These are phyloP conservation scores for Melanchra persicariae DNA, from an alignment of 2,888 invertebrate species.

Conservation along the genomic window DNA sequence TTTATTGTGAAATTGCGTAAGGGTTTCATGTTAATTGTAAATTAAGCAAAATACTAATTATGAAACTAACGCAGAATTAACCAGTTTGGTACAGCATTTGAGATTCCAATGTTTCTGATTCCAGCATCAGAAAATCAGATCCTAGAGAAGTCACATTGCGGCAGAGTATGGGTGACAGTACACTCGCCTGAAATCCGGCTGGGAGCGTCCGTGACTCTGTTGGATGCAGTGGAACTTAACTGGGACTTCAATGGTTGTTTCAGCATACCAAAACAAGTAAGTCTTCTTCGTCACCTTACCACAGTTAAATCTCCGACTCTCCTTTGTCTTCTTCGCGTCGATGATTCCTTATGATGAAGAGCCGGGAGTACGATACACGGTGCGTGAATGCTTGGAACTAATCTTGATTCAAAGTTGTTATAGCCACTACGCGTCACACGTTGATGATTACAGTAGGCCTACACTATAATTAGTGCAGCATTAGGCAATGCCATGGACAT, in stretches of 20 bases:
- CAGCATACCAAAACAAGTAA: conserved; percentile 81
- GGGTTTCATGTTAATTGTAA: neutral
- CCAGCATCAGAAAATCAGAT: conserved; percentile 76
- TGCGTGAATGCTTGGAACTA: neutral
- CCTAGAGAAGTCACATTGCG: conserved; percentile 84
- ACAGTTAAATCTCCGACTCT: neutral
- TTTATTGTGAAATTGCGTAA: conserved; percentile 3
- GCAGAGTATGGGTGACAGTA: conserved; percentile 86
- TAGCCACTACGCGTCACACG: too few relatives aligned
- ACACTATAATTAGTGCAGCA: neutral
- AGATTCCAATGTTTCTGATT: conserved; percentile 25
- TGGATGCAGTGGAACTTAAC: conserved; percentile 87
- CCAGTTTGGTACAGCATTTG: neutral
- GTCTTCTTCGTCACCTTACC: conserved; percentile 15
- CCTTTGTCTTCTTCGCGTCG: neutral
- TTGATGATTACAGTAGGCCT: neutral
- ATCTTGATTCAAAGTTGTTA: neutral
- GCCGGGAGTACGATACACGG: neutral
- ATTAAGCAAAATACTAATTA: conserved; percentile 6
- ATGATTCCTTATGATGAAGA: neutral
- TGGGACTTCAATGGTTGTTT: conserved; percentile 87
- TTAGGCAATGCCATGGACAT: too few relatives aligned
- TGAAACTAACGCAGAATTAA: neutral
- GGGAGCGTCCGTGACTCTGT: conserved; percentile 67
- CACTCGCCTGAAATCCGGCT: conserved; percentile 82